Percentiles rank a stretch among this genome's conserved stretches.
phyloP scores from a whole-genome alignment of 2,888 invertebrate species.

The Callyntrura sp. region DNA sequence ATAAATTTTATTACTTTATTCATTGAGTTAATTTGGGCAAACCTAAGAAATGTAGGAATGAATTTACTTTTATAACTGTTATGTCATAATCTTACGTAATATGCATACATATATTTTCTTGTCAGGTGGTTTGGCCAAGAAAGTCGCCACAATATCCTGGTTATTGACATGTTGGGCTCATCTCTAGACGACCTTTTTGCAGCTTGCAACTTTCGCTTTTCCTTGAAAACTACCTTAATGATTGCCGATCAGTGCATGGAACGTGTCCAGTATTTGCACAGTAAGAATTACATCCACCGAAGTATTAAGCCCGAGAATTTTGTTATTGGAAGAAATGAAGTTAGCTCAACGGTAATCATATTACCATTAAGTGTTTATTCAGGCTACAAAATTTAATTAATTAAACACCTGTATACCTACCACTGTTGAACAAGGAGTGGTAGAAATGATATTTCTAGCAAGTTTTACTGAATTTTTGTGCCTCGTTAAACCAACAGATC shows the following conservation, averaged over 20 bases:
- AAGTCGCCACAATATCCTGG: constrained; percentile 75
- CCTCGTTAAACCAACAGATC: constrained; percentile 50
- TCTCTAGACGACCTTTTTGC: constrained; percentile 61
- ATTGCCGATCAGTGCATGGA: constrained; percentile 70
- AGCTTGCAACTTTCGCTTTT: constrained; percentile 45
- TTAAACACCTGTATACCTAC: not conserved
- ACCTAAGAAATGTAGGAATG: no score
- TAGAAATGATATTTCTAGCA: constrained; percentile 14
- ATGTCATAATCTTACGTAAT: not conserved
- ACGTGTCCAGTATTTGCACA: constrained; percentile 65
- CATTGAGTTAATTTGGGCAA: no score
- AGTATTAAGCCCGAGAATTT: constrained; percentile 76
- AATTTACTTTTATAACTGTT: no score
- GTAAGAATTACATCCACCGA: constrained; percentile 70
- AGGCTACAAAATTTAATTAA: not conserved
- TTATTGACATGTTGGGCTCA: constrained; percentile 73
- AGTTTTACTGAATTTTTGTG: constrained; percentile 2
- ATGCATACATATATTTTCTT: not conserved
- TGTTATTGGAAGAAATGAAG: constrained; percentile 65
- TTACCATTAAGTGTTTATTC: not conserved
- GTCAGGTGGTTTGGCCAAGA: constrained; percentile 75
- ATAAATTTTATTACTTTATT: no score
- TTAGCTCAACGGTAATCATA: constrained; percentile 59
- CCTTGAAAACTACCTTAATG: constrained; percentile 67
- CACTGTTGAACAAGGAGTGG: not conserved